Evolutionary conservation across 2,888 invertebrate species (phyloP).

Genomic region (Agrotis clavis): DNA sequence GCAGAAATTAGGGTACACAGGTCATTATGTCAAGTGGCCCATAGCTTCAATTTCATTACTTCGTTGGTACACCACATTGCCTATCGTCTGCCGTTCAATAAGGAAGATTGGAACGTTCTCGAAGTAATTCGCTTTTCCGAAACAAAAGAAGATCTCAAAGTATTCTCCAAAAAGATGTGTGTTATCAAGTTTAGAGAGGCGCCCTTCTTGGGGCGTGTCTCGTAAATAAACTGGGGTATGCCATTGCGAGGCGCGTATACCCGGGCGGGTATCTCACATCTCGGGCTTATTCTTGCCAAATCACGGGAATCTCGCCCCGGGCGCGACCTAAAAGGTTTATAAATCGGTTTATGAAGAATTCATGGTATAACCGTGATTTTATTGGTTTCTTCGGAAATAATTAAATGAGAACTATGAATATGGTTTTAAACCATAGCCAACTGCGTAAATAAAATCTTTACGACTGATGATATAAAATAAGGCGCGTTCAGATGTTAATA

Average conservation of each 20-base stretch:
- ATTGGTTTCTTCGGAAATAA: background rate
- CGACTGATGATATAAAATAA: too few species aligned
- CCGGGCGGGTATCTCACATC: slow-evolving; percentile 38
- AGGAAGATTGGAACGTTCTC: slow-evolving; percentile 24
- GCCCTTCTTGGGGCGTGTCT: slow-evolving; percentile 31
- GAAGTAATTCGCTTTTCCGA: slow-evolving; percentile 23
- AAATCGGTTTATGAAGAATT: slow-evolving; percentile 12
- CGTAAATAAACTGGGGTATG: slow-evolving; percentile 57
- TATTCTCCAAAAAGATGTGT: slow-evolving; percentile 38
- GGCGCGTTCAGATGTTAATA: too few species aligned
- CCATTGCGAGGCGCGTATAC: slow-evolving; percentile 35
- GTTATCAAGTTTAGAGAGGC: slow-evolving; percentile 54
- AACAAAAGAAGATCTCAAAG: slow-evolving; percentile 36
- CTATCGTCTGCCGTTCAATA: slow-evolving; percentile 26
- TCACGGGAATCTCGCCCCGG: slow-evolving; percentile 53
- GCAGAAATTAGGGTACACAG: background rate
- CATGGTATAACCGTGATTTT: slow-evolving; percentile 6
- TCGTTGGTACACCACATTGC: slow-evolving; percentile 1
- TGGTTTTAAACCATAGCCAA: too few species aligned
- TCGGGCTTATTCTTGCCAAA: slow-evolving; percentile 50
- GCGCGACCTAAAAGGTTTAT: slow-evolving; percentile 44
- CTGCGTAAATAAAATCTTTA: too few species aligned
- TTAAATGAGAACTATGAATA: background rate
- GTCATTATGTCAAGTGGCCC: background rate
- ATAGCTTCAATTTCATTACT: slow-evolving; percentile 9